phyloP scores from a whole-genome alignment of 2,888 invertebrate genomes.

The Calephelis perditalis region DNA sequence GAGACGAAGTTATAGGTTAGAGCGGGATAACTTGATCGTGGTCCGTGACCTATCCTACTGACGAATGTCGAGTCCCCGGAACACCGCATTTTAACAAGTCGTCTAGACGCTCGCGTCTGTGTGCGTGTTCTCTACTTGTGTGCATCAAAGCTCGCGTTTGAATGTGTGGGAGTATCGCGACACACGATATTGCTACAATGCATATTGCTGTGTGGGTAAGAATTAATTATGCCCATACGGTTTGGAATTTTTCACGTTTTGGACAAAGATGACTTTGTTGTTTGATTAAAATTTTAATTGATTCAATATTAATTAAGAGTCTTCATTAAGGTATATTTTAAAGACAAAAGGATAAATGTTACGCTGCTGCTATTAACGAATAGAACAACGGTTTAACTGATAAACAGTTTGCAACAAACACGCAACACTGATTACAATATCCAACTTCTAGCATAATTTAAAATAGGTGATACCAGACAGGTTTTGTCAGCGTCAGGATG shows the following conservation, averaged over 20 bases:
- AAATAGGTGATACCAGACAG: too few species aligned
- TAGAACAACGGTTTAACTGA: too few species aligned
- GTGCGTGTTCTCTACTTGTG: slow-evolving; percentile 39
- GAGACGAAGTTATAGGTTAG: slow-evolving; percentile 37
- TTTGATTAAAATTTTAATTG: neutral
- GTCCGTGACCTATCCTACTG: slow-evolving; percentile 79
- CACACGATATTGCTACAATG: neutral
- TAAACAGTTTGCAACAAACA: too few species aligned
- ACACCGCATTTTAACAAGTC: slow-evolving; percentile 70
- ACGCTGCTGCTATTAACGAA: too few species aligned
- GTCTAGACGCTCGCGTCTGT: slow-evolving; percentile 62
- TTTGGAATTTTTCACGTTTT: slow-evolving; percentile 32
- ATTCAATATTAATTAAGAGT: neutral
- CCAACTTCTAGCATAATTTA: too few species aligned
- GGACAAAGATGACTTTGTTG: slow-evolving; percentile 24
- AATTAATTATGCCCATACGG: slow-evolving; percentile 31
- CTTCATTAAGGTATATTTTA: neutral
- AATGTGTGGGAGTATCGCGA: slow-evolving; percentile 30
- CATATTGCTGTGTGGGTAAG: slow-evolving; percentile 25
- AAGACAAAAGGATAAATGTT: too few species aligned
- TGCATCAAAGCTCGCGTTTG: slow-evolving; percentile 27
- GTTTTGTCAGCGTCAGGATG: too few species aligned
- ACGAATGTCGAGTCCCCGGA: slow-evolving; percentile 75
- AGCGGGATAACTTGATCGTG: slow-evolving; percentile 51
- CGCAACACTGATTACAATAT: too few species aligned